A percentile compares a stretch with the other conserved stretches of the same genome.
These are phyloP conservation scores for Myxocyprinus asiaticus DNA, from an alignment of 2,113 vertebrate genomes.

Conservation along the genomic window DNA sequence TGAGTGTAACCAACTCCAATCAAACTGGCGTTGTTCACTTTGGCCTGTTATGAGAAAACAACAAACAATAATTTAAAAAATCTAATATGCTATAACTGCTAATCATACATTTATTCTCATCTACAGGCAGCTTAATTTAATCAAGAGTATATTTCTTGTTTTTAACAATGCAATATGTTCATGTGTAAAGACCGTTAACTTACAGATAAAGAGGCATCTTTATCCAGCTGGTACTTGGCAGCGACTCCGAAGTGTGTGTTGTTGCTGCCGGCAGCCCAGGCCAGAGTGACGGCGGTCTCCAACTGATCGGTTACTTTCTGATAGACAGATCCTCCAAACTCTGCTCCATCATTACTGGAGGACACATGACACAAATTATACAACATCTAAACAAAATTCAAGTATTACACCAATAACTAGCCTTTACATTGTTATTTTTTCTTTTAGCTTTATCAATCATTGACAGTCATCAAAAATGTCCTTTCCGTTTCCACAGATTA, in stretches of 20 bases:
- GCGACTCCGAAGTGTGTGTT: conserved; percentile 95
- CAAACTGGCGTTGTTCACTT: conserved; percentile 93
- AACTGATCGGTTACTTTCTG: conserved; percentile 87
- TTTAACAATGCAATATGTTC: too few species aligned
- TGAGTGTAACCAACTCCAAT: conserved; percentile 94
- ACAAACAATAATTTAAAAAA: not conserved
- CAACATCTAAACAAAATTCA: too few species aligned
- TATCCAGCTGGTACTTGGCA: conserved; percentile 90
- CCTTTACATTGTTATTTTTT: too few species aligned
- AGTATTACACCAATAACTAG: too few species aligned
- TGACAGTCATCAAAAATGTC: too few species aligned
- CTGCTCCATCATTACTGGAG: conserved; percentile 90
- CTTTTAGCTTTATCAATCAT: too few species aligned
- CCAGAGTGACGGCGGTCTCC: conserved; percentile 89
- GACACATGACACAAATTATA: not conserved
- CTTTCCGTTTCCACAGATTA: too few species aligned
- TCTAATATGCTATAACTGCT: too few species aligned
- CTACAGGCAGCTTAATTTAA: too few species aligned
- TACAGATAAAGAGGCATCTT: conserved; percentile 85
- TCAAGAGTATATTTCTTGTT: not conserved
- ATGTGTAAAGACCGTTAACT: conserved; percentile 59
- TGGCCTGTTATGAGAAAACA: conserved; percentile 75
- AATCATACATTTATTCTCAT: too few species aligned
- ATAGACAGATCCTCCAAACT: conserved; percentile 94
- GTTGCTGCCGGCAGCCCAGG: conserved; percentile 98